phyloP scores from a whole-genome alignment of 37 sponge, comb jelly and placozoan genomes.

The Eunapius fragilis region DNA sequence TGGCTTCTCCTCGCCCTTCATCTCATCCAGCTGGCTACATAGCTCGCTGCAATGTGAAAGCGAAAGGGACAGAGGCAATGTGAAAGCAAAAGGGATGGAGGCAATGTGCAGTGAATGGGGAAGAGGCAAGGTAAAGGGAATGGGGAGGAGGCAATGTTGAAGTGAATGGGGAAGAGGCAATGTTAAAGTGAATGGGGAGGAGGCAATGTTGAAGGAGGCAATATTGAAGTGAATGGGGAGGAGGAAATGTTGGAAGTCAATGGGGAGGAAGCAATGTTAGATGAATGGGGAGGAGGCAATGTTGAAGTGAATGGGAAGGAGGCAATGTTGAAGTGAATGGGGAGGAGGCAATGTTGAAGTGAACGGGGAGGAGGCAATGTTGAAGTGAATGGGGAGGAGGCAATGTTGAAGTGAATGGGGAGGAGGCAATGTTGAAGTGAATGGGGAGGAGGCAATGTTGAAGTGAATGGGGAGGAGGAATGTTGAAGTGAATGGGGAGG shows the following conservation, averaged over 20 bases:
- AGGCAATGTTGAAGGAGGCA: background rate
- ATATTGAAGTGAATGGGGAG: background rate
- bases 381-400: background rate
- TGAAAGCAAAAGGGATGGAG: background rate
- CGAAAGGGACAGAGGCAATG: background rate
- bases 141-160: no score
- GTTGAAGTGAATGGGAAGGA: background rate
- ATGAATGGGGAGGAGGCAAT: no score
- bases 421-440: background rate
- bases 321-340: background rate
- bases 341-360: no score
- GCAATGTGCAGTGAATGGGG: background rate
- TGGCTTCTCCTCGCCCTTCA: background rate
- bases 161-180: background rate
- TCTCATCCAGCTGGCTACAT: constrained; percentile 42
- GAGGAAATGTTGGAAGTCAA: no score
- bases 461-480: background rate
- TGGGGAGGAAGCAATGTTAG: background rate
- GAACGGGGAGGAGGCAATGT: background rate
- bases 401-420: background rate
- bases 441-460: background rate
- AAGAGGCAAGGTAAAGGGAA: background rate
- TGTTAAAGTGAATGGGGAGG: background rate
- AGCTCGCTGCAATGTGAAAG: constrained; percentile 24
- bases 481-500: background rate